Conservation (phyloP, 2,113 vertebrate genomes). For the Ursus arctos region DNA sequence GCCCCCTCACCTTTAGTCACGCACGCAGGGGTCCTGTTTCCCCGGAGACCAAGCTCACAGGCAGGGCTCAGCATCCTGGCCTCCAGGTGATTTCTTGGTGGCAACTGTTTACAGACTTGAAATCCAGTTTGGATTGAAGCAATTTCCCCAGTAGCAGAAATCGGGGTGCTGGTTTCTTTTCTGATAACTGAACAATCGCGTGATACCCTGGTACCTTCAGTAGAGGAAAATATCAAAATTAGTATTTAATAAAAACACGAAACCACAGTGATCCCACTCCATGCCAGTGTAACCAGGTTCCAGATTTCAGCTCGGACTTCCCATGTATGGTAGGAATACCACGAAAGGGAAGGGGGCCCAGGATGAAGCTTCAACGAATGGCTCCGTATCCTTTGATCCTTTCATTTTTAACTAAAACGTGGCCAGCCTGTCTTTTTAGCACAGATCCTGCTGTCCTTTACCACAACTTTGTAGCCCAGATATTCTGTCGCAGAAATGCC, state of each 20-base stretch:
- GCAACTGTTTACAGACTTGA: slow-evolving; percentile 11
- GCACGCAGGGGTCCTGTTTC: neutral
- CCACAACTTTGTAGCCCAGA: neutral
- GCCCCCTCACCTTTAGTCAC: too few relatives aligned
- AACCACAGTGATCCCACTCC: neutral
- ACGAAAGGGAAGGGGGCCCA: neutral
- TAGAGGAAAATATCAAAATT: neutral
- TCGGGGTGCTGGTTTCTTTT: neutral
- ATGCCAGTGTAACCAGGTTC: neutral
- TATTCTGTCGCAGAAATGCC: neutral
- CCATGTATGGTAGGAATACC: neutral
- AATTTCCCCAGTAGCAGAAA: slow-evolving; percentile 51
- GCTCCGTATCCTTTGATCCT: neutral
- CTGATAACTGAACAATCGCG: neutral
- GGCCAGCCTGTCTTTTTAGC: neutral
- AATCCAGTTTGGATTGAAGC: slow-evolving; percentile 50
- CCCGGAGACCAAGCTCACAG: neutral
- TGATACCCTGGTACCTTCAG: neutral
- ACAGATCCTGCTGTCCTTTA: neutral
- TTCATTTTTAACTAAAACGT: neutral
- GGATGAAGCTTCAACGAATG: neutral
- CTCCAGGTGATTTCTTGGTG: slow-evolving; percentile 20
- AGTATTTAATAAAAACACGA: slow-evolving; percentile 40
- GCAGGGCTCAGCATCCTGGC: neutral
- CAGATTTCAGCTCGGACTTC: neutral